phyloP scores from a whole-genome alignment of 2,113 vertebrate species.

The Siphamia tubifer region DNA sequence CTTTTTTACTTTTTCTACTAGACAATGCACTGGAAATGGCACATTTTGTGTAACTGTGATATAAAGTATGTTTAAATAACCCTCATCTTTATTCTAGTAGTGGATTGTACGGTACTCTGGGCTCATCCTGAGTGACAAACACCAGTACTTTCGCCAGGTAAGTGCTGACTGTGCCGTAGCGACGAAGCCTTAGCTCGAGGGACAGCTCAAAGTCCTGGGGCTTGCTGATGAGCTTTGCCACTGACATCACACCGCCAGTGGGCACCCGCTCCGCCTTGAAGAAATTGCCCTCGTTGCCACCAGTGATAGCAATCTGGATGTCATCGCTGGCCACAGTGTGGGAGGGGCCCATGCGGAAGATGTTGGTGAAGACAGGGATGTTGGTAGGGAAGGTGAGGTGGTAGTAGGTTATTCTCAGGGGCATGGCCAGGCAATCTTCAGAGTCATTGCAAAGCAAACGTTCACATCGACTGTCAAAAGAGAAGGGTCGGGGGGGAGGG shows the following conservation, averaged over 20 bases:
- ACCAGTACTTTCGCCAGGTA: conserved; percentile 91
- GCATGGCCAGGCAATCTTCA: conserved; percentile 93
- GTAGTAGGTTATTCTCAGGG: conserved; percentile 98
- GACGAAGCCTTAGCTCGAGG: conserved; percentile 88
- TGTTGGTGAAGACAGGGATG: conserved; percentile 90
- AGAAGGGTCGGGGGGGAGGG: conserved; percentile 44
- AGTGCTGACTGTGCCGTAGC: conserved; percentile 83
- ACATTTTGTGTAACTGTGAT: conserved; percentile 20
- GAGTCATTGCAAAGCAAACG: conserved; percentile 97
- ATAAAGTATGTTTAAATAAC: background rate
- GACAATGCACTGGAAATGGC: conserved; percentile 8
- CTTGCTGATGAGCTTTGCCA: conserved; percentile 83
- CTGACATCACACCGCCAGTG: conserved; percentile 86
- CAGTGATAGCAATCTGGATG: conserved; percentile 88
- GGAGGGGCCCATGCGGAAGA: conserved; percentile 98
- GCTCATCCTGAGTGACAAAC: conserved; percentile 89
- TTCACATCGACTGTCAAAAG: conserved; percentile 94
- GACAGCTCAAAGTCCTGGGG: conserved; percentile 91
- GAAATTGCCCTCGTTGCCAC: conserved; percentile 90
- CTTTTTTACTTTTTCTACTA: background rate
- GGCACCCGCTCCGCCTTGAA: conserved; percentile 85
- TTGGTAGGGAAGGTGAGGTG: conserved; percentile 97
- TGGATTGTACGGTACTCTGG: conserved; percentile 76
- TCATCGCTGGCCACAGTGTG: conserved; percentile 85
- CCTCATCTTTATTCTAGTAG: conserved; percentile 43